Conservation (phyloP, 2,797 vertebrate genomes). For the Chelonia mydas region DNA sequence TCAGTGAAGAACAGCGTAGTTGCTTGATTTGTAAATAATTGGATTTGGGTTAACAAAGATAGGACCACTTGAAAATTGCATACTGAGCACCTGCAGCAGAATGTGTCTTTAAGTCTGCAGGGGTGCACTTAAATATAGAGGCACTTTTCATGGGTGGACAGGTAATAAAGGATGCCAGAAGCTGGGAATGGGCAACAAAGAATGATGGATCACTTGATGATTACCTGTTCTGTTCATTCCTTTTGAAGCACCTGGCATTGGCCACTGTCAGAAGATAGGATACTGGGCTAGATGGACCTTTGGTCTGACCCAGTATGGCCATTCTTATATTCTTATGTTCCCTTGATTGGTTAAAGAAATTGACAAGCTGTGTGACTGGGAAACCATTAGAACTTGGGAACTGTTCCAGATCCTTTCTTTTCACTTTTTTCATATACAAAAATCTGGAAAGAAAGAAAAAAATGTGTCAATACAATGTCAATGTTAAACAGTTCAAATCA, state of each 20-base stretch:
- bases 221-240: too few relatives aligned
- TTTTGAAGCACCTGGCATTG: too few relatives aligned
- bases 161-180: not conserved
- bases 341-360: not conserved
- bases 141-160: conserved; percentile 36
- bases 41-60: conserved; percentile 40
- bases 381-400: conserved; percentile 19
- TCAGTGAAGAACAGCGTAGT: conserved; percentile 6
- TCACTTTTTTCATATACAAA: conserved; percentile 34
- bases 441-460: not conserved
- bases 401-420: conserved; percentile 6
- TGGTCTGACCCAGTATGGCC: too few relatives aligned
- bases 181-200: too few relatives aligned
- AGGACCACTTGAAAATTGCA: conserved; percentile 18
- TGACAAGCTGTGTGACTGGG: not conserved
- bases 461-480: not conserved
- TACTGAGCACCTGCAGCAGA: not conserved
- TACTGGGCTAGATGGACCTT: too few relatives aligned
- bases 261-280: too few relatives aligned
- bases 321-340: not conserved
- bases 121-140: conserved; percentile 31
- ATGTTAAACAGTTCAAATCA: not conserved
- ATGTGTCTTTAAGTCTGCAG: conserved; percentile 31
- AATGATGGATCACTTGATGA: too few relatives aligned
- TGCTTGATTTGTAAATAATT: conserved; percentile 45